Evolutionary conservation across 1,140 invertebrate genomes (phyloP).

Genomic region (Drosophila ambigua): DNA sequence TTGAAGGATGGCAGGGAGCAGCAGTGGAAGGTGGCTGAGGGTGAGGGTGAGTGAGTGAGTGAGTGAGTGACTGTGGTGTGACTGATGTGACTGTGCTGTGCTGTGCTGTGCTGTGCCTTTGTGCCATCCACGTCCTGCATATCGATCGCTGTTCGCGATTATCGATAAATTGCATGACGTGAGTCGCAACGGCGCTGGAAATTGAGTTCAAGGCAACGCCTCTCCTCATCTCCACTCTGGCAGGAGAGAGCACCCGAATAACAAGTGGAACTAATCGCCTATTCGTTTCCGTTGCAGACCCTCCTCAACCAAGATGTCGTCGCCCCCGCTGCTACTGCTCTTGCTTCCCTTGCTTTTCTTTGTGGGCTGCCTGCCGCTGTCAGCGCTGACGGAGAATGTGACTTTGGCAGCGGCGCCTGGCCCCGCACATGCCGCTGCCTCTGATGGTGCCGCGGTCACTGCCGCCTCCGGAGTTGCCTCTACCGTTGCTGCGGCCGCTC

Average conservation of each 20-base stretch:
- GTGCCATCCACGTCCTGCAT: neutral
- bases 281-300: too few species aligned
- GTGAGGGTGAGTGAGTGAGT: neutral
- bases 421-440: neutral
- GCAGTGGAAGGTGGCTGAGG: neutral
- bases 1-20: slow-evolving; percentile 12
- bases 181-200: slow-evolving; percentile 31
- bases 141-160: slow-evolving; percentile 42
- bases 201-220: slow-evolving; percentile 76
- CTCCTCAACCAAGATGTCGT: slow-evolving; percentile 39
- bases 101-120: too few species aligned
- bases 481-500: slow-evolving; percentile 16
- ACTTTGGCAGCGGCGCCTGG: slow-evolving; percentile 25
- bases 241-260: too few species aligned
- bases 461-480: slow-evolving; percentile 3
- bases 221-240: slow-evolving; percentile 7
- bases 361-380: slow-evolving; percentile 29
- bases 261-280: too few species aligned
- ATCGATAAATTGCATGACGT: slow-evolving; percentile 45
- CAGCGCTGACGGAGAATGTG: slow-evolving; percentile 38
- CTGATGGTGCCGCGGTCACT: neutral
- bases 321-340: slow-evolving; percentile 35
- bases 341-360: slow-evolving; percentile 13
- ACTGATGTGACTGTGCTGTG: neutral
- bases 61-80: slow-evolving; percentile 2